phyloP scores from a whole-genome alignment of 1,140 invertebrate genomes.

The Lysiphlebus fabarum region DNA sequence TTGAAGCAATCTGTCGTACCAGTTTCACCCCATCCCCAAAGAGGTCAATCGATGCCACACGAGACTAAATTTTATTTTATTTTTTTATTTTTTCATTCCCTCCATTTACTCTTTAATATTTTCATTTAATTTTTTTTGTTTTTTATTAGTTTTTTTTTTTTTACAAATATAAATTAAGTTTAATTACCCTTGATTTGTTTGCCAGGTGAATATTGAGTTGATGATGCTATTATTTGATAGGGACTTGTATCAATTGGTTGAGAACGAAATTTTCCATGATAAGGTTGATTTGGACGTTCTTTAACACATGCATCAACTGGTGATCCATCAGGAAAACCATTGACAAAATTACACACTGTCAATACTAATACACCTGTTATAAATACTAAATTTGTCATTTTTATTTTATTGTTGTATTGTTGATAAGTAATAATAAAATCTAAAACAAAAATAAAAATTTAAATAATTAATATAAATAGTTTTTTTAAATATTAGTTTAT shows the following conservation, averaged over 20 bases:
- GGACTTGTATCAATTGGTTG: constrained; percentile 63
- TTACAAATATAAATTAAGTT: background rate
- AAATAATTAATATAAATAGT: too few species aligned
- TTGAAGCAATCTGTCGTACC: too few species aligned
- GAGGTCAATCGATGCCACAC: too few species aligned
- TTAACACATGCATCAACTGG: constrained; percentile 76
- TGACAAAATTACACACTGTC: constrained; percentile 25
- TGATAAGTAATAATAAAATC: background rate
- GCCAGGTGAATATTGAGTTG: constrained; percentile 62
- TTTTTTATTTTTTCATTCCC: too few species aligned
- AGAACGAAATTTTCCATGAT: constrained; percentile 67
- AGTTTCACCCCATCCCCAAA: too few species aligned
- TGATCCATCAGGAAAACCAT: constrained; percentile 69
- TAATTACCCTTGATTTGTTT: constrained; percentile 63
- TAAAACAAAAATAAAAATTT: background rate
- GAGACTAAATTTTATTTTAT: too few species aligned
- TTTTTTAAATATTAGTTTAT: background rate
- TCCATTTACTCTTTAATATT: too few species aligned
- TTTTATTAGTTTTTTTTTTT: too few species aligned
- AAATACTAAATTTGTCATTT: constrained; percentile 25
- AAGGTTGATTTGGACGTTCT: constrained; percentile 67
- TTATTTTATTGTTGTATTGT: constrained; percentile 8
- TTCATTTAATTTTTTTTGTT: too few species aligned
- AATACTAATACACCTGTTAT: constrained; percentile 26
- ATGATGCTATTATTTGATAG: constrained; percentile 64